Base-by-base conservation (phyloP, 2,797 vertebrate species). In the Hypotaenidia philippensis region DNA sequence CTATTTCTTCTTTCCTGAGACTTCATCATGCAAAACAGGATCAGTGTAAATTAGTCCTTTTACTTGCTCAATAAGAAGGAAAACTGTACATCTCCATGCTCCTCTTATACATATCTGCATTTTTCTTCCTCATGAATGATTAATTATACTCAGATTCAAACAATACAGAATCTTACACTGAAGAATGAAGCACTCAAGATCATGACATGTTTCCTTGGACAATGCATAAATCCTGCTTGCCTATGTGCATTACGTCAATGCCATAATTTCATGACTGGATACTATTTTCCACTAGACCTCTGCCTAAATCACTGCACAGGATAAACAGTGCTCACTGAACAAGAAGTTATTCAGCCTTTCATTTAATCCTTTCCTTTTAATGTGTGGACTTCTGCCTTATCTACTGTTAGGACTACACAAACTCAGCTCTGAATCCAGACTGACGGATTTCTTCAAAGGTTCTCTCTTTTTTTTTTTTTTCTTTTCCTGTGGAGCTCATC, bases 291-390 rank as follows among this genome's bases (percentile, higher is more conserved):
- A 83, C 49, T 49, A 63, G 27, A 68, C 11, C 6, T n/a, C 36
- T 64, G 27, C 26, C 61, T 93, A 21, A 17, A 18, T 75, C 55
- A 19, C 32, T 25, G 32, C 23, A 61, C 45, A 68, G 40, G 71
- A 90, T 45, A 86, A 90, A 57, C 41, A 69, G 41, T 61, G 50
- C 50, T 75, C 57, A 91, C 61, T 88, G 65, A 83, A 88, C 34
- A 38, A 22, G 27, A 64, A 75, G 12, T 75, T 75, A 70, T 65
- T 56, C 76, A 86, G 77, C 78, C 57, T 89, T 80, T 70, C 59
- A 34, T 91, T 92, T 85, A 95, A 85, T 89, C 55, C 47, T 82
- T 79, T 68, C 29, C 49, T 90, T 81, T 70, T 49, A 96, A 64
- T 38, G 49, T 38, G 34, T 2, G 1, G 65, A 83, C 40, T 91